These are phyloP conservation scores for Scaptodrosophila latifasciaeformis DNA, from an alignment of 2,888 invertebrate species.

Conservation along the genomic window DNA sequence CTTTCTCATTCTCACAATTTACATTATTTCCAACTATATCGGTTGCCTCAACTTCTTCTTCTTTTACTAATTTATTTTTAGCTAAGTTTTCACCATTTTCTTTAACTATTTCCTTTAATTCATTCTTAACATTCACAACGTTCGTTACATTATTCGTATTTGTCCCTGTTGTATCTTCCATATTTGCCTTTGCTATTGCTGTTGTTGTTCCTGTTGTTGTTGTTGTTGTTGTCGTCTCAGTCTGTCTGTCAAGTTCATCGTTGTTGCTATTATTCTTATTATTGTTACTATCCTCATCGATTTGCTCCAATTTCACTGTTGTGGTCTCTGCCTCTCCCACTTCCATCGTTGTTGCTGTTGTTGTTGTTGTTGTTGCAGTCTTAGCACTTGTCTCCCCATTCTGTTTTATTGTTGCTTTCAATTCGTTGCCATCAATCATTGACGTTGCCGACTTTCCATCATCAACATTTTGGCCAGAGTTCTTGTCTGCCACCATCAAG, in stretches of 20 bases:
- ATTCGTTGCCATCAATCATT: conserved; percentile 18
- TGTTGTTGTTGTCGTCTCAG: conserved; percentile 44
- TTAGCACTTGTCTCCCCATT: conserved; percentile 60
- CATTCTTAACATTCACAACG: conserved; percentile 61
- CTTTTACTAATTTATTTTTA: conserved; percentile 9
- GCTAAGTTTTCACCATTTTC: conserved; percentile 18
- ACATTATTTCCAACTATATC: conserved; percentile 5
- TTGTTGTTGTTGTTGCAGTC: conserved; percentile 39
- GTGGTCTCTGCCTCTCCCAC: conserved; percentile 3
- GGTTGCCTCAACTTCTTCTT: conserved; percentile 11
- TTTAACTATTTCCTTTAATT: conserved; percentile 44
- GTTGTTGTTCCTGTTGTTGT: conserved; percentile 37
- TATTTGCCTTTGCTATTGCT: conserved; percentile 40
- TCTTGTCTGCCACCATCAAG: conserved; percentile 12
- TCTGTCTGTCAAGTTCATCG: no score
- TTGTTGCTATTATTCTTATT: conserved; percentile 38
- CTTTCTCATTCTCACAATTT: conserved; percentile 15
- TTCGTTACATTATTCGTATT: conserved; percentile 40
- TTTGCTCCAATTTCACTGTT: conserved; percentile 47
- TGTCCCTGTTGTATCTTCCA: no score
- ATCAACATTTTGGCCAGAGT: neutral
- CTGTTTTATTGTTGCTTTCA: conserved; percentile 40
- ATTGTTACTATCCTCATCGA: conserved; percentile 41
- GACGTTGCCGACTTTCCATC: neutral
- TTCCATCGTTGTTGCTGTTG: conserved; percentile 18